Percentiles rank a stretch among this genome's conserved stretches.
Conservation (phyloP, 1,140 invertebrate species). For the Panonychus citri region DNA sequence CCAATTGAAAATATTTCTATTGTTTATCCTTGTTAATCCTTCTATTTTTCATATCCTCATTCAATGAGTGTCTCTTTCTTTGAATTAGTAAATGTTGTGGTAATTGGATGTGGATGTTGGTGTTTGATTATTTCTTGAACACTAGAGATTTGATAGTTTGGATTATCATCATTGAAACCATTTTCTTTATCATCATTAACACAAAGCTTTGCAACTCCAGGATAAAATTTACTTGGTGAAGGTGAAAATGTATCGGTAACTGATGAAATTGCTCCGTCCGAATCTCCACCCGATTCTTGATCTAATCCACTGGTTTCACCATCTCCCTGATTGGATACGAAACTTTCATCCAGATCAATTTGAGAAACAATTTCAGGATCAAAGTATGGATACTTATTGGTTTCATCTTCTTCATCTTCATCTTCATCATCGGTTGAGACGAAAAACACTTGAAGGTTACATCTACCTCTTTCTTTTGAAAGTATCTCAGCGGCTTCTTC, state of each 20-base stretch:
- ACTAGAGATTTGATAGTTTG: background rate
- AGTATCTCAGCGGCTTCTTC: constrained; percentile 45
- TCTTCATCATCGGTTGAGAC: background rate
- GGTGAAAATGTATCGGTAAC: background rate
- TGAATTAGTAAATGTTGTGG: background rate
- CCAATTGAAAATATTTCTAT: too few relatives aligned
- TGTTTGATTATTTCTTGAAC: background rate
- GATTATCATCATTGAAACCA: background rate
- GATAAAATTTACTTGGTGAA: constrained; percentile 1
- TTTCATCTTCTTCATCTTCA: background rate
- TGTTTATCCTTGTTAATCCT: too few relatives aligned
- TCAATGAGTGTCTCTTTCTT: constrained; percentile 1
- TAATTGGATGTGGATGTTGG: background rate
- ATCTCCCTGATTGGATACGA: background rate
- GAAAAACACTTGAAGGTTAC: background rate
- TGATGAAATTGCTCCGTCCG: background rate
- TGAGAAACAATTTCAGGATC: background rate
- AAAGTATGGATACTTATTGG: background rate
- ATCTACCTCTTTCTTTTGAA: constrained; percentile 25
- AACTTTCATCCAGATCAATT: background rate
- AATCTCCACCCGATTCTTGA: background rate
- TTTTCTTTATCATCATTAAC: background rate
- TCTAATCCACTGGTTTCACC: background rate
- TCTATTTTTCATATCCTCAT: too few relatives aligned
- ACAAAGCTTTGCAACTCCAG: background rate